Percentiles rank a stretch among this genome's conserved stretches.
Conservation (phyloP, 2,113 vertebrate genomes). For the Irena cyanogastra region DNA sequence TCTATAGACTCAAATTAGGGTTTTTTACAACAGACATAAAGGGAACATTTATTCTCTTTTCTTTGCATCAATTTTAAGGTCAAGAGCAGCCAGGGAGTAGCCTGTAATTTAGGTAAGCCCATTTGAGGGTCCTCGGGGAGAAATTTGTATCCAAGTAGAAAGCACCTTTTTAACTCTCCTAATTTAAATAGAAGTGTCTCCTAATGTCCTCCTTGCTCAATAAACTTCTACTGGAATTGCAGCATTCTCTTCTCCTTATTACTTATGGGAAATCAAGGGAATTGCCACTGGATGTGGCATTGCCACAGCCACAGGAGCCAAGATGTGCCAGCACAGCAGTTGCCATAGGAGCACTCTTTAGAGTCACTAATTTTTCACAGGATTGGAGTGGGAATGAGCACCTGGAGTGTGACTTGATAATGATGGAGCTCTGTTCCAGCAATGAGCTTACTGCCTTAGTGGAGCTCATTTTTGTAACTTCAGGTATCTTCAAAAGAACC, state of each 20-base stretch:
- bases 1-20: neutral
- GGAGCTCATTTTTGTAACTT: neutral
- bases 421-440: neutral
- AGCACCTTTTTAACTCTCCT: neutral
- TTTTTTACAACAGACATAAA: neutral
- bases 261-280: neutral
- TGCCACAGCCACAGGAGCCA: neutral
- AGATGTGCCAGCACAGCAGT: neutral
- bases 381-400: neutral
- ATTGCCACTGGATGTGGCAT: neutral
- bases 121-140: neutral
- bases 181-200: neutral
- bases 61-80: neutral
- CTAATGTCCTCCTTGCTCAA: slow-evolving; percentile 20
- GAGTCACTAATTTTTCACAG: neutral
- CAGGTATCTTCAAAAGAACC: neutral
- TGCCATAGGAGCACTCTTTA: neutral
- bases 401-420: neutral
- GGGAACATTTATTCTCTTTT: neutral
- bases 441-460: neutral
- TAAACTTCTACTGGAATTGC: slow-evolving; percentile 7
- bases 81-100: neutral
- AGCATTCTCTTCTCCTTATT: neutral
- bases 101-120: neutral
- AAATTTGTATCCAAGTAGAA: neutral